A percentile compares a stretch with the other conserved stretches of the same genome.
Evolutionary conservation across 2,113 vertebrate species (phyloP).

Genomic region (Bubalus kerabau): DNA sequence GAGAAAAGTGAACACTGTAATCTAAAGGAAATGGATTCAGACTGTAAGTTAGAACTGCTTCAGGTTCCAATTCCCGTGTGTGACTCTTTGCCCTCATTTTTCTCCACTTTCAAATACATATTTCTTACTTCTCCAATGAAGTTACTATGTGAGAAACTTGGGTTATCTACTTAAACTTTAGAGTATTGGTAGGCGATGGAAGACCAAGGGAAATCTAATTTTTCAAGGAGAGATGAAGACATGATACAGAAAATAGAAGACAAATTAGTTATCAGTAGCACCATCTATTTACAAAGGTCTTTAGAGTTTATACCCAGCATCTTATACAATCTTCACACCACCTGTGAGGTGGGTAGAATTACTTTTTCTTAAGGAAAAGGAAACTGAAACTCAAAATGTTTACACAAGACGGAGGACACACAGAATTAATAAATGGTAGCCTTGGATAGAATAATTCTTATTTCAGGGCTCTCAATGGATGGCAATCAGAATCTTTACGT

Average conservation of each 20-base stretch:
- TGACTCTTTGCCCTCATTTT: slow-evolving; percentile 8
- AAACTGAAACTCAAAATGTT: background rate
- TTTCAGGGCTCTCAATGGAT: background rate
- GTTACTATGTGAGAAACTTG: slow-evolving; percentile 8
- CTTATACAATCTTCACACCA: background rate
- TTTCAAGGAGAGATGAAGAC: slow-evolving; percentile 33
- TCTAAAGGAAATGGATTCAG: slow-evolving; percentile 44
- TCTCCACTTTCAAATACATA: slow-evolving; percentile 19
- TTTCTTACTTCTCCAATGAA: slow-evolving; percentile 42
- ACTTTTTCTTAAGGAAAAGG: background rate
- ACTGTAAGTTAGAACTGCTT: background rate
- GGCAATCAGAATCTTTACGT: background rate
- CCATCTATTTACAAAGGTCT: background rate
- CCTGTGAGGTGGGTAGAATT: background rate
- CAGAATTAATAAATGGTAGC: background rate
- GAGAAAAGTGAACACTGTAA: slow-evolving; percentile 8
- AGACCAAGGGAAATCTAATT: slow-evolving; percentile 19
- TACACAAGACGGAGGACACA: background rate
- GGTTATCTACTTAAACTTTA: slow-evolving; percentile 25
- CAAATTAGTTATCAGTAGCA: slow-evolving; percentile 18
- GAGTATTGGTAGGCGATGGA: background rate
- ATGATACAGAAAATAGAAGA: slow-evolving; percentile 5
- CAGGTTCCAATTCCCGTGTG: background rate
- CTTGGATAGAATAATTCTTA: background rate
- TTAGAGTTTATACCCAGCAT: background rate